Evolutionary conservation across 2,113 vertebrate species (phyloP).

Genomic region (Anolis carolinensis): DNA sequence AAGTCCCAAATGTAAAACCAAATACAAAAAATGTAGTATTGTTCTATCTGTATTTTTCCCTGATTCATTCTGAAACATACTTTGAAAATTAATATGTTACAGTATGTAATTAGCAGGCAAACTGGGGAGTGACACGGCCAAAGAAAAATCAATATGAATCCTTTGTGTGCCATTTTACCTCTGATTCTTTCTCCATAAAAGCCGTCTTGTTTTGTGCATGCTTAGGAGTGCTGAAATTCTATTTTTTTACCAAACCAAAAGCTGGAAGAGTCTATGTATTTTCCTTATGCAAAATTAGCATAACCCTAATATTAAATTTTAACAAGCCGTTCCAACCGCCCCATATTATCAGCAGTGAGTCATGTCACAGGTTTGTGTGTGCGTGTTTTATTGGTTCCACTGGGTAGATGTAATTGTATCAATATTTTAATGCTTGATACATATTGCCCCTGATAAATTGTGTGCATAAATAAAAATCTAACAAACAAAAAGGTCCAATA

Average conservation of each 20-base stretch:
- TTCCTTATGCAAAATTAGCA: constrained; percentile 78
- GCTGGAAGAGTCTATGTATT: constrained; percentile 65
- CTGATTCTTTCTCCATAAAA: constrained; percentile 3
- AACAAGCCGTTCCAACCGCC: constrained; percentile 77
- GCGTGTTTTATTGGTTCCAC: constrained; percentile 74
- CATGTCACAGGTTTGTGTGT: constrained; percentile 64
- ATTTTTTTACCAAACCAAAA: constrained; percentile 61
- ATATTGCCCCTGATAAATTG: constrained; percentile 80
- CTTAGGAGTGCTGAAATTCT: constrained; percentile 26
- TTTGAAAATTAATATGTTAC: constrained; percentile 15
- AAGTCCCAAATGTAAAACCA: not conserved
- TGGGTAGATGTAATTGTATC: constrained; percentile 84
- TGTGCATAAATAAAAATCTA: constrained; percentile 79
- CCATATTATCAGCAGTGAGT: constrained; percentile 68
- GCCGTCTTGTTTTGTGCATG: not conserved
- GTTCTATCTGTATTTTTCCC: not conserved
- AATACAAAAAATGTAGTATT: not conserved
- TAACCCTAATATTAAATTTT: constrained; percentile 83
- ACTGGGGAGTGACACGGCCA: not conserved
- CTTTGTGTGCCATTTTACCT: not conserved
- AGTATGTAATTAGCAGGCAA: constrained; percentile 30
- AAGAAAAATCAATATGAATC: constrained; percentile 22
- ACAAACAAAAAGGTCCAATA: constrained; percentile 68
- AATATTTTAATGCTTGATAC: constrained; percentile 84
- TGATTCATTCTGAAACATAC: not conserved